Conservation (phyloP, 2,888 invertebrate genomes). For the Chymomyza caudatula region DNA sequence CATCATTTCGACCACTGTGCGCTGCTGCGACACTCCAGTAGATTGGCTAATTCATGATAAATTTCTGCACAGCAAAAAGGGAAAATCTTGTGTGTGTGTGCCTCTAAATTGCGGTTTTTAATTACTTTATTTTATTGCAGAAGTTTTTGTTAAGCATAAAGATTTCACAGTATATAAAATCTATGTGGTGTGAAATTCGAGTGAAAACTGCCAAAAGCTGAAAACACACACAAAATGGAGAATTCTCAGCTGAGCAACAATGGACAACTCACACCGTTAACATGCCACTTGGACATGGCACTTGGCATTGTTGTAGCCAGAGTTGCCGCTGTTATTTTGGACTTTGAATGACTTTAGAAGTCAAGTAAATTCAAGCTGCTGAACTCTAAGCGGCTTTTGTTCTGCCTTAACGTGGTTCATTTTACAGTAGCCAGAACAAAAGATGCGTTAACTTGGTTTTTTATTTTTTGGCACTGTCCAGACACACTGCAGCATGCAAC, state of each 20-base stretch:
- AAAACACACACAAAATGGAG: constrained; percentile 15
- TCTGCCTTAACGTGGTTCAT: constrained; percentile 44
- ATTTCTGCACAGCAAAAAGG: not conserved
- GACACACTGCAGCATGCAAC: constrained; percentile 43
- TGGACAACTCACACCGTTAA: constrained; percentile 49
- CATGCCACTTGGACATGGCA: constrained; percentile 61
- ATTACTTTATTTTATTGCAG: constrained; percentile 72
- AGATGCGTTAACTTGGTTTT: constrained; percentile 54
- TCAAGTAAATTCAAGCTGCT: constrained; percentile 33
- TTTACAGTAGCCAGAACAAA: constrained; percentile 38
- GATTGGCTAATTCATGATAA: constrained; percentile 59
- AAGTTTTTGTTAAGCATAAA: constrained; percentile 50
- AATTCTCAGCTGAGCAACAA: not conserved
- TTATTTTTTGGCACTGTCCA: constrained; percentile 6
- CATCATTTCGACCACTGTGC: too few relatives aligned
- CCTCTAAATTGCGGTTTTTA: constrained; percentile 61
- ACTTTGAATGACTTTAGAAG: constrained; percentile 32
- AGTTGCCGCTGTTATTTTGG: constrained; percentile 26
- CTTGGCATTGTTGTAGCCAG: constrained; percentile 22
- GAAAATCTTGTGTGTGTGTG: not conserved
- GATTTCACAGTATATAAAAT: constrained; percentile 71
- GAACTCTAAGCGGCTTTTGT: not conserved
- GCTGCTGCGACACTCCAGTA: constrained; percentile 14
- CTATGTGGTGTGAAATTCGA: constrained; percentile 67
- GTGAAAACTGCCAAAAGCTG: constrained; percentile 14